Percentiles rank a stretch among this genome's conserved stretches.
Conservation (phyloP, 2,888 invertebrate genomes). For the Hemicrepidius hirtus region DNA sequence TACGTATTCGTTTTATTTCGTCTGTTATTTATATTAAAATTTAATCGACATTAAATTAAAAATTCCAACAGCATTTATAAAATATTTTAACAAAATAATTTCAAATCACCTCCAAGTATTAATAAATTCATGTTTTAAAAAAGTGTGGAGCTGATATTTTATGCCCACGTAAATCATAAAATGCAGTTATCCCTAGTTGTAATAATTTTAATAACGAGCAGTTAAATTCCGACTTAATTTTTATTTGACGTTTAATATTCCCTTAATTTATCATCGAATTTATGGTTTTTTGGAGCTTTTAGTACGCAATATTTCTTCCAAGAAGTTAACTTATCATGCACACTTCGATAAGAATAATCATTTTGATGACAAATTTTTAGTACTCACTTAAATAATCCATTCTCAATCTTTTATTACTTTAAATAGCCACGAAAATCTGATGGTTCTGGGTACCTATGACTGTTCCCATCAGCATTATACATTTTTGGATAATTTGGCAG, state of each 20-base stretch:
- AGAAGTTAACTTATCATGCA: no score
- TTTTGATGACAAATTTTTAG: no score
- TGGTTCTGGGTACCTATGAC: no score
- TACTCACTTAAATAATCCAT: no score
- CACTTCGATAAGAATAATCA: no score
- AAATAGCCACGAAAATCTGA: no score
- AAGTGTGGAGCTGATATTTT: conserved; percentile 13
- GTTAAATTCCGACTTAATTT: conserved; percentile 29
- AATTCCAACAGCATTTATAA: no score
- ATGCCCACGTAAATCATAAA: conserved; percentile 26
- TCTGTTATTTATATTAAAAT: no score
- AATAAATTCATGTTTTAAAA: conserved; percentile 5
- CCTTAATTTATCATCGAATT: conserved; percentile 16
- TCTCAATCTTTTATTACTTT: no score
- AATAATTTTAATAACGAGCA: conserved; percentile 26
- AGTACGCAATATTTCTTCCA: background rate
- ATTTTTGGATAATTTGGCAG: no score
- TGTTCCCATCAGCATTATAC: no score
- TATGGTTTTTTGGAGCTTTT: background rate
- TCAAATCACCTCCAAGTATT: background rate
- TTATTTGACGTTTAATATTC: conserved; percentile 33
- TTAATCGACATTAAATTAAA: no score
- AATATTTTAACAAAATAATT: background rate
- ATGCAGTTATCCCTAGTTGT: conserved; percentile 17
- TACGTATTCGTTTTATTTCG: background rate